Evolutionary conservation across 2,888 invertebrate genomes (phyloP), one percentile per base, ranked within the genome.

Genomic region (Unio delphinus): DNA sequence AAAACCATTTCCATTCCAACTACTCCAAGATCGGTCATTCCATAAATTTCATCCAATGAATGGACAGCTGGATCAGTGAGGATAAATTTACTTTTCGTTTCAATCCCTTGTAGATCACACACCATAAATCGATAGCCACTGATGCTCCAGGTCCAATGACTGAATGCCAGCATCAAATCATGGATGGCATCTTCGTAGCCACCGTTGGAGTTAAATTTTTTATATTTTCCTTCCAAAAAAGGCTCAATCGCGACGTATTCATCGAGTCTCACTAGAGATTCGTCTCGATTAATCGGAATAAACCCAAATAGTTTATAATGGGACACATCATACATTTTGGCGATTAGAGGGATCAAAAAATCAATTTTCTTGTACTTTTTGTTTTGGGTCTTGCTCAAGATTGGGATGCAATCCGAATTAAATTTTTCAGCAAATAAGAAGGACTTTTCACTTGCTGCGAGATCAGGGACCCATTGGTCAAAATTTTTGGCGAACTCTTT

Each of bases 1-100:
- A 79, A 70, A 11, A 79, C 72, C 54, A 60, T 69, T 54, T 75
- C 73, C 74, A 79, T 79, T 0, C 79, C 79, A 5, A 76, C 76
- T 0, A 23, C 23, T 23, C 23, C 23, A 23, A 23, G 23, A 23
- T 23, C 23, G 23, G 23, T 23, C 0, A 23, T 23, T 23, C 23
- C 23, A 23, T 23, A 23, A 23, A 23, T 23, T 23, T 23, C 0
- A 0, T 23, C 23, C 23, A 23, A 23, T 23, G 23, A 23, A 23
- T 23, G 23, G 23, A 23, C 23, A 23, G 23, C 23, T 23, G 23
- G 23, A 23, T 23, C 23, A 23, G 23, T 23, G 23, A 23, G 23
- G 23, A 23, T 23, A 23, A 23, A 23, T 23, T 23, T 23, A 23
- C n/a, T n/a, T n/a, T n/a, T 23, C 23, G 0, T 23, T 23, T 23